Evolutionary conservation across 2,888 invertebrate species (phyloP).

Genomic region (Andrena bicolor): DNA sequence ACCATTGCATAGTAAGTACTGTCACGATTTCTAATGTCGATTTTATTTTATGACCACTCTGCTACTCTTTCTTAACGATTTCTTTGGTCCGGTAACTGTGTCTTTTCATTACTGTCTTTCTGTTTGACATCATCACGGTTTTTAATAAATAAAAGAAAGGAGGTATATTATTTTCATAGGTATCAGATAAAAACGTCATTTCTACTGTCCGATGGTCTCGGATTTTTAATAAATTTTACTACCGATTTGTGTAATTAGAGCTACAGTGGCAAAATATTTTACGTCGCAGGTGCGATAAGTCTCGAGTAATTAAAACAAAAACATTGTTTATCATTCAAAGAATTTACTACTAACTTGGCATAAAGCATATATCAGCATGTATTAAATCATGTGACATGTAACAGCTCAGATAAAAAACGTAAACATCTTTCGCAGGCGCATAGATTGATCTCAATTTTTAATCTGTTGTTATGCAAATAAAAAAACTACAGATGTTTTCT

Average conservation of each 20-base stretch:
- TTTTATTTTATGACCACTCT: constrained; percentile 6
- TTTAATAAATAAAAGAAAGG: not conserved
- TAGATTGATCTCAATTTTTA: constrained; percentile 30
- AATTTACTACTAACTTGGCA: no score
- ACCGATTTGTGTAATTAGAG: not conserved
- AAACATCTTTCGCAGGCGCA: constrained; percentile 11
- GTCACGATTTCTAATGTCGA: not conserved
- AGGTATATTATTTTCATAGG: not conserved
- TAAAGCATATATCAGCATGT: no score
- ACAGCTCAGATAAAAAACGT: no score
- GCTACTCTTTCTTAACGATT: constrained; percentile 39
- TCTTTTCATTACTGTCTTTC: not conserved
- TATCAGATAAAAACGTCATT: no score
- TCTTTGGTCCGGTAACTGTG: not conserved
- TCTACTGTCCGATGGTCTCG: no score
- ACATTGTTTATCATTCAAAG: not conserved
- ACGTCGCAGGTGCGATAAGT: no score
- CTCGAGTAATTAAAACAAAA: no score
- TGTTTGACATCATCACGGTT: not conserved
- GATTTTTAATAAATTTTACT: no score
- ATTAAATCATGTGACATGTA: no score
- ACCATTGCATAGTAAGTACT: constrained; percentile 18
- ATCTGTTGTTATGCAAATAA: constrained; percentile 30
- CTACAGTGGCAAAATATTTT: not conserved
- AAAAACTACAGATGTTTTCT: constrained; percentile 17